These are phyloP conservation scores for Mus spretus DNA, from an alignment of 2,797 vertebrate genomes.

Conservation along the genomic window DNA sequence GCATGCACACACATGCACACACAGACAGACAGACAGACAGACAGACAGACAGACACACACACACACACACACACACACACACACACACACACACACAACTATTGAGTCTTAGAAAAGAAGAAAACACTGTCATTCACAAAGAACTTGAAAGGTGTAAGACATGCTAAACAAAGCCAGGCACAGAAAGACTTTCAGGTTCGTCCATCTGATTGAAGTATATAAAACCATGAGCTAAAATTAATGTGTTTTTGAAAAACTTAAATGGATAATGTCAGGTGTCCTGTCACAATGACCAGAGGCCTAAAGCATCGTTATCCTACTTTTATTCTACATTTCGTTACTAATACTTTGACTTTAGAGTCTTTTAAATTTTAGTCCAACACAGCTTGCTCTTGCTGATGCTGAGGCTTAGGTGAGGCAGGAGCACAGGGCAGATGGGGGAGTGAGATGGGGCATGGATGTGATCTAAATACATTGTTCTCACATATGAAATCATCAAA, in stretches of 20 bases:
- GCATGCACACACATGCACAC: too few species aligned
- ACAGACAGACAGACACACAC: background rate
- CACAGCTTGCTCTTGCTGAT: background rate
- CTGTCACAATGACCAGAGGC: background rate
- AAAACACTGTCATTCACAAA: background rate
- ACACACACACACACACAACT: background rate
- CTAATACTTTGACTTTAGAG: background rate
- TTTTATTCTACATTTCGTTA: background rate
- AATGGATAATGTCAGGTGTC: background rate
- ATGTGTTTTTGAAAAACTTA: background rate
- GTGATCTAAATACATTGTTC: too few species aligned
- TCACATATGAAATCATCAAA: background rate
- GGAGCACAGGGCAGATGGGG: too few species aligned
- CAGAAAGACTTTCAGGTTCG: background rate
- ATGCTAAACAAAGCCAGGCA: background rate
- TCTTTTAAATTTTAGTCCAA: background rate
- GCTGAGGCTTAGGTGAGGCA: background rate
- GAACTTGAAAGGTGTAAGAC: background rate
- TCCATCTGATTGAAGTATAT: background rate
- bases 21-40: background rate
- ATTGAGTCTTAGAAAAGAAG: background rate
- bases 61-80: background rate
- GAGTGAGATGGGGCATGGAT: rapidly evolving
- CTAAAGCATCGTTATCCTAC: background rate
- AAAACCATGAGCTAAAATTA: background rate